Conservation (phyloP, 2,113 vertebrate genomes). For the Carassius carassius region DNA sequence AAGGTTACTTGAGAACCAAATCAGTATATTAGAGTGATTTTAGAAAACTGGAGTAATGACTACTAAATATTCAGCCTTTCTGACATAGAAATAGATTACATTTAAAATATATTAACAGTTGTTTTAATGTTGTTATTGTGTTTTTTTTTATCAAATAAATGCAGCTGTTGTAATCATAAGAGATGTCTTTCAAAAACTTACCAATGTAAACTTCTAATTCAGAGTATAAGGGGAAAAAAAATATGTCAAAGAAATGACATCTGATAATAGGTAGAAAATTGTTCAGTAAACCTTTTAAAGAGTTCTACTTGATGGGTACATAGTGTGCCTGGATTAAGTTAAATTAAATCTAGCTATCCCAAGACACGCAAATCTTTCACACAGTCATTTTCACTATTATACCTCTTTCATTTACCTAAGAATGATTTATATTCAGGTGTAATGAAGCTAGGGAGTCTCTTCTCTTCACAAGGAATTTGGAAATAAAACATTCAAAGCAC, state of each 20-base stretch:
- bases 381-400: not conserved
- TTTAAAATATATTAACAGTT: too few relatives aligned
- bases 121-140: too few relatives aligned
- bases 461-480: not conserved
- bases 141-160: too few relatives aligned
- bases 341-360: not conserved
- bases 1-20: too few relatives aligned
- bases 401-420: constrained; percentile 2
- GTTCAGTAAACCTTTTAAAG: not conserved
- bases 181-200: too few relatives aligned
- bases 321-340: not conserved
- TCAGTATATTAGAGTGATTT: too few relatives aligned
- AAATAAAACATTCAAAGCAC: not conserved
- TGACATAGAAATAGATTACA: too few relatives aligned
- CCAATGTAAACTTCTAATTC: too few relatives aligned
- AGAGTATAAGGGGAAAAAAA: not conserved
- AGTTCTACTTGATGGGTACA: not conserved
- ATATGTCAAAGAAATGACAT: not conserved
- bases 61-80: not conserved
- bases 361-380: constrained; percentile 15
- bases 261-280: not conserved
- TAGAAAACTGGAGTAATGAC: not conserved
- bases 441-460: not conserved
- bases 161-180: too few relatives aligned
- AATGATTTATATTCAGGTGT: not conserved